Evolutionary conservation across 2,888 invertebrate species (phyloP).

Genomic region (Baccha elongata): DNA sequence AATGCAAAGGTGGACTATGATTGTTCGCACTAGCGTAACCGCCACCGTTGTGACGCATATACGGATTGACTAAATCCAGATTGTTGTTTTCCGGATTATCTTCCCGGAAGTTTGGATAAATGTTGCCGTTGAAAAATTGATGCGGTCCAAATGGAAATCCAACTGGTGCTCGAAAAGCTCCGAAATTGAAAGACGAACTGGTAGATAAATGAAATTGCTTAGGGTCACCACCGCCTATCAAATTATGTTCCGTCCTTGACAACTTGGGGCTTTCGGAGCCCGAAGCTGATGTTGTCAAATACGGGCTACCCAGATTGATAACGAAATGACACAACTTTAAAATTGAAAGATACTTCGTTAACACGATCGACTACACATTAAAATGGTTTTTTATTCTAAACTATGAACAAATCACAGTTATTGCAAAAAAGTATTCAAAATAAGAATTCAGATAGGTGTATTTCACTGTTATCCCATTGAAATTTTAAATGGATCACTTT

Average conservation of each 20-base stretch:
- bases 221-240: slow-evolving; percentile 62
- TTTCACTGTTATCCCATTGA: slow-evolving; percentile 55
- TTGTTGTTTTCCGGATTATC: slow-evolving; percentile 75
- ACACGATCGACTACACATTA: slow-evolving; percentile 48
- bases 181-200: slow-evolving; percentile 81
- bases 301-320: slow-evolving; percentile 83
- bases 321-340: slow-evolving; percentile 62
- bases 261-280: slow-evolving; percentile 80
- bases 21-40: slow-evolving; percentile 77
- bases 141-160: slow-evolving; percentile 75
- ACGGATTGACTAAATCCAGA: slow-evolving; percentile 81
- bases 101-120: slow-evolving; percentile 70
- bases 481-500: slow-evolving; percentile 19
- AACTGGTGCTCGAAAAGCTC: slow-evolving; percentile 78
- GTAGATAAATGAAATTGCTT: slow-evolving; percentile 79
- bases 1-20: slow-evolving; percentile 77
- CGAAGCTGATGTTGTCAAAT: slow-evolving; percentile 80
- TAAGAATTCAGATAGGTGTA: too few species aligned
- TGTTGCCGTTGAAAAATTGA: slow-evolving; percentile 72
- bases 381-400: neutral
- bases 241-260: slow-evolving; percentile 56
- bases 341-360: slow-evolving; percentile 35
- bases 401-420: neutral
- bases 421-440: neutral
- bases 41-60: slow-evolving; percentile 80